Base-by-base conservation (phyloP, 1,140 invertebrate species). In the Aphaenogaster ashmeadi region DNA sequence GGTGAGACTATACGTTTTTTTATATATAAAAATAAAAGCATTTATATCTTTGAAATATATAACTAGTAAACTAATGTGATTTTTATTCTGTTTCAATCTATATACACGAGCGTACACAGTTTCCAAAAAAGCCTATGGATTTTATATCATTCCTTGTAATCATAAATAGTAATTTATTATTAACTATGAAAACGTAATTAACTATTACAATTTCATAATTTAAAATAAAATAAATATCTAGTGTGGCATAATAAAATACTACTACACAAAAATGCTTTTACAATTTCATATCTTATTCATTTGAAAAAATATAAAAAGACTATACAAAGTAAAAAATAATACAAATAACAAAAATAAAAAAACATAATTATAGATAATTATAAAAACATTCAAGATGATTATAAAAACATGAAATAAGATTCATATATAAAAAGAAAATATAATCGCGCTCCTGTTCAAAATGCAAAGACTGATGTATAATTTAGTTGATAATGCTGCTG, bases 401-500 rank as follows among this genome's bases (percentile, higher is more conserved):
- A 21, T 15, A 18, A 72, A 52, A 52, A 38, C 2, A 38, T 36
- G n/a, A 56, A 77, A 77, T 33, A 33, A 44, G 21, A 38, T 56
- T 74, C 33, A 60, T 33, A 15, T 62, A 62, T 56, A 36, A 0
- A 33, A 21, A 38, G n/a, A 41, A 15, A 58, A 8, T 3, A 9
- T 18, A 72, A 54, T 8, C 27, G 15, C 3, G 2, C 21, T 60
- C 8, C 7, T 58, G 6, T 54, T 52, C 36, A 8, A 60, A 27
- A 72, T 3, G 15, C 8, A 58, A 41, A 60, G n/a, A 44, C n/a
- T 6, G 1, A 79, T 79, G 27, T 79, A 52, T 66, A 66, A 50
- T 79, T 64, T n/a, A 36, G 18, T 18, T 38, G 36, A 41, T 60
- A 77, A 41, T 38, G 56, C 38, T 60, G 27, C 58, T 52, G 33